These are phyloP conservation scores for Folsomia candida DNA, from an alignment of 2,888 invertebrate genomes.

Conservation along the genomic window DNA sequence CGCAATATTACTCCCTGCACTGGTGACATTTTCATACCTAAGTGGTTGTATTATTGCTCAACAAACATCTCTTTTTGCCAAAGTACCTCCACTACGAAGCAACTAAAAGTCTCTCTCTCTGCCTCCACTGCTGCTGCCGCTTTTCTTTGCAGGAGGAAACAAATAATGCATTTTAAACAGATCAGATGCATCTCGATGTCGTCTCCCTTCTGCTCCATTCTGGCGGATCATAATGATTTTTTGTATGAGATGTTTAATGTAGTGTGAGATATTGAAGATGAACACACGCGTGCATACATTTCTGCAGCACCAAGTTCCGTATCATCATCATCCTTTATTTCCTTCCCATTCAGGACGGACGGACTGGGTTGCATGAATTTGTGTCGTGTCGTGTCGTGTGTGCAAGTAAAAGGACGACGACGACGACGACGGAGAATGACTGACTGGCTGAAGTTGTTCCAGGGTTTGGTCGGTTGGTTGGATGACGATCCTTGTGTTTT, in stretches of 20 bases:
- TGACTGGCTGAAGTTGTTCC: no score
- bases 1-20: no score
- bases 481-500: not conserved
- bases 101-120: no score
- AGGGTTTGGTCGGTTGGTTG: not conserved
- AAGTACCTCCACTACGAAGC: no score
- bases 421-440: no score
- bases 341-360: not conserved
- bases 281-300: not conserved
- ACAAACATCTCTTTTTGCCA: no score
- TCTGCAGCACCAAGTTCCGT: not conserved
- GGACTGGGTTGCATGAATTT: no score
- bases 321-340: not conserved
- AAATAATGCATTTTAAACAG: not conserved
- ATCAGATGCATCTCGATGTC: not conserved
- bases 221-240: conserved; percentile 5
- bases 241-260: conserved; percentile 32
- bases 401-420: no score
- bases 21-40: no score
- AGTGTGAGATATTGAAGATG: conserved; percentile 34
- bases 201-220: not conserved
- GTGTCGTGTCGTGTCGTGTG: no score
- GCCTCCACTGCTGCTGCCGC: no score
- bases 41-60: no score
- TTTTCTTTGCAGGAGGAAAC: not conserved